Evolutionary conservation across 2,888 invertebrate genomes (phyloP).

Genomic region (Apotomis turbidana): DNA sequence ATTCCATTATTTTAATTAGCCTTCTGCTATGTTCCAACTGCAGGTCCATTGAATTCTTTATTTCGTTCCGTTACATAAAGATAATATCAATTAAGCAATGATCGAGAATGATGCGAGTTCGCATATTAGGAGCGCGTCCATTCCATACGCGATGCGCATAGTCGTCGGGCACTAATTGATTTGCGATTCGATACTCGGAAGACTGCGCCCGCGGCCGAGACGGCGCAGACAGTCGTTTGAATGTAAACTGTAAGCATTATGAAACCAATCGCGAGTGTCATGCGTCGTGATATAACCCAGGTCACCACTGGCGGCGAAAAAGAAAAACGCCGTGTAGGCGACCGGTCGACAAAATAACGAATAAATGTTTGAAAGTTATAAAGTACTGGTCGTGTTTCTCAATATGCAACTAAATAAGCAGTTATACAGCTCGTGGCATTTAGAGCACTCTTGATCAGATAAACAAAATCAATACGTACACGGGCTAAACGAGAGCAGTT

Average conservation of each 20-base stretch:
- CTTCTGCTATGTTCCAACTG: too few species aligned
- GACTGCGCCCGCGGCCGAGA: slow-evolving; percentile 42
- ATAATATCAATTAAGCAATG: slow-evolving; percentile 6
- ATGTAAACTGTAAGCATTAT: slow-evolving; percentile 65
- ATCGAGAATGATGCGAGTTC: slow-evolving; percentile 26
- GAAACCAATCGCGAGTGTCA: slow-evolving; percentile 63
- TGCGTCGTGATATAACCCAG: slow-evolving; percentile 50
- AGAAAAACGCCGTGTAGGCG: slow-evolving; percentile 26
- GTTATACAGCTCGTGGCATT: slow-evolving; percentile 26
- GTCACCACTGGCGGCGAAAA: slow-evolving; percentile 22
- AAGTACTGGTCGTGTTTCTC: slow-evolving; percentile 27
- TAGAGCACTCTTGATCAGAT: slow-evolving; percentile 39
- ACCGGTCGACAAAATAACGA: slow-evolving; percentile 25
- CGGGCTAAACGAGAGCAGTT: slow-evolving; percentile 30
- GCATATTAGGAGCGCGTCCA: slow-evolving; percentile 42
- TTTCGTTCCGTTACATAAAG: background rate
- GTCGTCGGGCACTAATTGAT: slow-evolving; percentile 52
- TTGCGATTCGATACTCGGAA: slow-evolving; percentile 55
- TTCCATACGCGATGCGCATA: slow-evolving; percentile 44
- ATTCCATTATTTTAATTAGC: too few species aligned
- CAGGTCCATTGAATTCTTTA: too few species aligned
- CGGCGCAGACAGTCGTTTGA: slow-evolving; percentile 48
- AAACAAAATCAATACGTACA: slow-evolving; percentile 37
- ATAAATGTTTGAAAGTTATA: slow-evolving; percentile 17
- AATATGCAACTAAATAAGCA: slow-evolving; percentile 29